Base-by-base conservation (phyloP, 2,888 invertebrate genomes). In the Reticulitermes lucifugus region DNA sequence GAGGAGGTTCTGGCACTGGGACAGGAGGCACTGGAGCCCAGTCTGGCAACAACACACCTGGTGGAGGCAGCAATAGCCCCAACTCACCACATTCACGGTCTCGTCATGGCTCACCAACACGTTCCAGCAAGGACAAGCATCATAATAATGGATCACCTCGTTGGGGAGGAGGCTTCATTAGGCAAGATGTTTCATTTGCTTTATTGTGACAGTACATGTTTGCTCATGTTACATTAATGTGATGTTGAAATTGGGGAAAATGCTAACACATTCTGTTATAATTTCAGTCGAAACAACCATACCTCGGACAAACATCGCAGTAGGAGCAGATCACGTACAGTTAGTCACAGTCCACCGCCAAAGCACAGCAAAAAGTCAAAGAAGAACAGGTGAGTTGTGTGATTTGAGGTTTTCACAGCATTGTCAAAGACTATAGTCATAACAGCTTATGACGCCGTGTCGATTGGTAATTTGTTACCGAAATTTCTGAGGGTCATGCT, bases 31-130 rank as follows among this genome's bases (percentile, higher is more conserved):
- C 86, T 89, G 89, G 83, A 89, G 88, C 86, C 88, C 93, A 93
- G 81, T 93, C 92, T 22, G 92, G 92, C 84, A 93, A 93, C 1
- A 93, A 93, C 1, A 94, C 94, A 88, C 94, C 94, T 88, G 94
- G 94, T 2, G 94, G 94, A 94, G 94, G 94, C 51, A 94, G 94
- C 43, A 94, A 94, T 87, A 94, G 91, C 90, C 77, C 90, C 90
- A 4, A 89, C 90, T 9, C 90, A 90, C 79, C 90, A 51, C 83
- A 83, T 35, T 79, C 65, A 6, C 29, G 82, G 43, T 65, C 82
- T 59, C 51, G 84, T 7, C 84, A 80, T 35, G 59, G 41, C 82
- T 83, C 83, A 29, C 75, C 83, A 43, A 75, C 60, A 21, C 83
- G 83, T 22, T 59, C 55, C 25, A 75, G 55, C 25, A 83, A 83